Percentiles rank a stretch among this genome's conserved stretches.
phyloP scores from a whole-genome alignment of 2,113 vertebrate species.

The Perca schrenkii region DNA sequence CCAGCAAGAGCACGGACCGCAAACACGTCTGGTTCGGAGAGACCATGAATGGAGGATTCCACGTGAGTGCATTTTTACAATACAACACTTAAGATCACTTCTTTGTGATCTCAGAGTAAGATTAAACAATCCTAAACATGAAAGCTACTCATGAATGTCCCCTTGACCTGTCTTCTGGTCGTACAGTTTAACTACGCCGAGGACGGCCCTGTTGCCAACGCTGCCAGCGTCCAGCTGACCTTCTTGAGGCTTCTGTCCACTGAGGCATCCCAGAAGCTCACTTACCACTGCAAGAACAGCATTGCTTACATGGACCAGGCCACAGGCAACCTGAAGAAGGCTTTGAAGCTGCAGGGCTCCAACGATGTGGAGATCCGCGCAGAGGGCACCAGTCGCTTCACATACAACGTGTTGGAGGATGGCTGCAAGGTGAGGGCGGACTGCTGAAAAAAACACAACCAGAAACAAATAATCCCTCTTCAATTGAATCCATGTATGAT shows the following conservation, averaged over 20 bases:
- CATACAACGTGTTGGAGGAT: slow-evolving; percentile 93
- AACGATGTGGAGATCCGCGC: slow-evolving; percentile 97
- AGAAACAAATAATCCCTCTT: neutral
- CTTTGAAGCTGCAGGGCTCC: slow-evolving; percentile 94
- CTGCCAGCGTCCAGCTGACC: slow-evolving; percentile 93
- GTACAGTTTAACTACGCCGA: slow-evolving; percentile 94
- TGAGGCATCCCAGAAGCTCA: slow-evolving; percentile 95
- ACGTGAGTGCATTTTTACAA: slow-evolving; percentile 84
- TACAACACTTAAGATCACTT: neutral
- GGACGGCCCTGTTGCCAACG: slow-evolving; percentile 87
- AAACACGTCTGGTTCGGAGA: slow-evolving; percentile 97
- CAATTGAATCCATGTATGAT: neutral
- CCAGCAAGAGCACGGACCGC: slow-evolving; percentile 91
- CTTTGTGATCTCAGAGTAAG: neutral
- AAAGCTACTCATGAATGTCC: neutral
- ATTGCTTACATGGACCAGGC: slow-evolving; percentile 95
- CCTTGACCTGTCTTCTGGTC: neutral
- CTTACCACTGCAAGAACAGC: slow-evolving; percentile 99
- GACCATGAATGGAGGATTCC: slow-evolving; percentile 96
- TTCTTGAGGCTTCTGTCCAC: slow-evolving; percentile 97
- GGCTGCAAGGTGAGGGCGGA: slow-evolving; percentile 91
- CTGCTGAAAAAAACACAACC: neutral
- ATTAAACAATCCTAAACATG: neutral
- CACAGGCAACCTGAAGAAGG: slow-evolving; percentile 94
- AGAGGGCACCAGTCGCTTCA: slow-evolving; percentile 98